Conservation (phyloP, 1,140 invertebrate species). For the Planococcus citri region DNA sequence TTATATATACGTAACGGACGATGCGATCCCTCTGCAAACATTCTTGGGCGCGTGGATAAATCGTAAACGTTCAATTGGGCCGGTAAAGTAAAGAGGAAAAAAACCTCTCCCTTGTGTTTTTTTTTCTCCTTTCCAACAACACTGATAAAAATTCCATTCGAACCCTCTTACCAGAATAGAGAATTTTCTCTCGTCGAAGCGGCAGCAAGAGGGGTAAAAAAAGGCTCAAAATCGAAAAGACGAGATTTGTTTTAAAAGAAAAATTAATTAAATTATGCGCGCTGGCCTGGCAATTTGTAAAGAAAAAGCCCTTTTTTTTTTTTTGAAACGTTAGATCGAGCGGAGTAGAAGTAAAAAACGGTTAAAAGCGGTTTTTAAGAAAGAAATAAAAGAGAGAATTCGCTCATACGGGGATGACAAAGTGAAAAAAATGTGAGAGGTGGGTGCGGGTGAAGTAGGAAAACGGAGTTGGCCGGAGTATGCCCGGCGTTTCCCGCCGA, state of each 20-base stretch:
- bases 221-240: neutral
- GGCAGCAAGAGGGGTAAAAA: neutral
- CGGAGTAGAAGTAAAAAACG: conserved; percentile 11
- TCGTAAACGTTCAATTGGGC: neutral
- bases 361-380: conserved; percentile 1
- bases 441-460: neutral
- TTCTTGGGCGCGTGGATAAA: too few species aligned
- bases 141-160: neutral
- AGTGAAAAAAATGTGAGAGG: conserved; percentile 11
- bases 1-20: too few species aligned
- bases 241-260: conserved; percentile 19
- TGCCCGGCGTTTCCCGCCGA: neutral
- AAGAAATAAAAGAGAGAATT: conserved; percentile 13
- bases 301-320: conserved; percentile 17
- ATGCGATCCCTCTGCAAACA: too few species aligned
- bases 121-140: neutral
- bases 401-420: conserved; percentile 9
- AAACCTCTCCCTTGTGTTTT: neutral
- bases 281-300: conserved; percentile 14
- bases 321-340: neutral
- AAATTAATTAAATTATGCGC: conserved; percentile 19
- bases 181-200: neutral
- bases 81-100: neutral
- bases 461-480: neutral
- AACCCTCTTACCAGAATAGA: neutral